A percentile compares a stretch with the other conserved stretches of the same genome.
Conservation (phyloP, 2,888 invertebrate species). For the Drosophila sordidula region DNA sequence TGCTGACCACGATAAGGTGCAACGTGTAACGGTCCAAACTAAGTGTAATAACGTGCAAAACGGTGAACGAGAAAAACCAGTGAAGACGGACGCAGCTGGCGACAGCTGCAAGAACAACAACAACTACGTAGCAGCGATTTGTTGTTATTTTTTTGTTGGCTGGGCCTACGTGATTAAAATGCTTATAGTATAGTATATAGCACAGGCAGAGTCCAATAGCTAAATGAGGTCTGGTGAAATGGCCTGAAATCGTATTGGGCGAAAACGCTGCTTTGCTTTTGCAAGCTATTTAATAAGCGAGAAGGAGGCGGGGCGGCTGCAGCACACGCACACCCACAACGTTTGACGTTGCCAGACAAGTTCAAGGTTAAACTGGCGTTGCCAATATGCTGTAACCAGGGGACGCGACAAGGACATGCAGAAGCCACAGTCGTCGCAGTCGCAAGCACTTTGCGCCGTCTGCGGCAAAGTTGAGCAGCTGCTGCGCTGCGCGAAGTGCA, state of each 20-base stretch:
- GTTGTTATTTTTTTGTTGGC: conserved; percentile 47
- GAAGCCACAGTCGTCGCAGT: conserved; percentile 26
- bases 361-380: conserved; percentile 61
- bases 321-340: conserved; percentile 4
- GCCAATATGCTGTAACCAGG: conserved; percentile 55
- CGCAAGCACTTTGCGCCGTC: conserved; percentile 72
- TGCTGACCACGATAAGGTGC: not conserved
- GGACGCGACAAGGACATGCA: conserved; percentile 74
- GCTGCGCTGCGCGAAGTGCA: conserved; percentile 91
- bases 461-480: conserved; percentile 85
- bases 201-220: conserved; percentile 35
- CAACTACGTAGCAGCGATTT: conserved; percentile 42
- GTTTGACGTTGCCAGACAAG: conserved; percentile 22
- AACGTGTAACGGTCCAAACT: not conserved
- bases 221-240: conserved; percentile 46
- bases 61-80: not conserved
- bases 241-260: conserved; percentile 42
- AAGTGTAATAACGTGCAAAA: conserved; percentile 7
- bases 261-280: conserved; percentile 16
- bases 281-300: conserved; percentile 38
- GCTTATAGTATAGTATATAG: conserved; percentile 32
- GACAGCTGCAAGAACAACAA: conserved; percentile 35
- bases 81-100: conserved; percentile 33
- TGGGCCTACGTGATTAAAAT: conserved; percentile 78
- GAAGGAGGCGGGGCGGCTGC: conserved; percentile 15